These are phyloP conservation scores for Corynorhinus townsendii DNA, from an alignment of 2,113 vertebrate genomes.

Conservation along the genomic window DNA sequence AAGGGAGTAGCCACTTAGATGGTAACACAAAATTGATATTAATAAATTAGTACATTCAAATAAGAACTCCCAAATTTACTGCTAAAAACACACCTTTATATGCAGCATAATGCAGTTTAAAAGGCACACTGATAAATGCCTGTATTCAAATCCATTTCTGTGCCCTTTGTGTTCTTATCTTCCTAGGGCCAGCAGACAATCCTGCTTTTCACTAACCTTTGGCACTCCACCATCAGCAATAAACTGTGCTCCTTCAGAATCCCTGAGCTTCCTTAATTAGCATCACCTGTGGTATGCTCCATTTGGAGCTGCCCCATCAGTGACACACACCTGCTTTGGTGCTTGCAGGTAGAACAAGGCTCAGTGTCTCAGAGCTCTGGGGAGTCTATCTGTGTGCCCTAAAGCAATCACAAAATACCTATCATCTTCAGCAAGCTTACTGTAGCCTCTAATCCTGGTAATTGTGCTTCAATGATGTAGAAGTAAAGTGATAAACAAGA, in stretches of 20 bases:
- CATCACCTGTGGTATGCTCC: constrained; percentile 76
- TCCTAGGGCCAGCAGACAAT: constrained; percentile 79
- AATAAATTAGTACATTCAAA: constrained; percentile 81
- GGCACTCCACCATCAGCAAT: constrained; percentile 77
- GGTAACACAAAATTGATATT: constrained; percentile 78
- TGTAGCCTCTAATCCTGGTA: constrained; percentile 58
- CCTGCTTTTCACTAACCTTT: constrained; percentile 84
- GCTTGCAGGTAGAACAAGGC: constrained; percentile 54
- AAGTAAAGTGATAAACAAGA: constrained; percentile 40
- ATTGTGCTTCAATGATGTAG: constrained; percentile 33
- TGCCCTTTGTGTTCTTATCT: constrained; percentile 85
- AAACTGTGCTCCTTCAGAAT: constrained; percentile 57
- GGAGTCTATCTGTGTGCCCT: constrained; percentile 49
- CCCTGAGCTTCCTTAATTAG: constrained; percentile 72
- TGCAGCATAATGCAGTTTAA: constrained; percentile 77
- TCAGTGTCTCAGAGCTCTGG: neutral
- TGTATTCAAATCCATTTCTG: constrained; percentile 79
- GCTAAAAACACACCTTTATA: constrained; percentile 79
- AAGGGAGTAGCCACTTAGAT: constrained; percentile 67
- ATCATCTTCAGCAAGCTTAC: constrained; percentile 33
- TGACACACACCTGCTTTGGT: constrained; percentile 59
- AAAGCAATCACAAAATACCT: constrained; percentile 57
- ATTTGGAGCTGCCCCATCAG: constrained; percentile 62
- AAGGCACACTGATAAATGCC: constrained; percentile 79
- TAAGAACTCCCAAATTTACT: constrained; percentile 74